phyloP scores from a whole-genome alignment of 2,888 invertebrate genomes.

The Agonum fuliginosum region DNA sequence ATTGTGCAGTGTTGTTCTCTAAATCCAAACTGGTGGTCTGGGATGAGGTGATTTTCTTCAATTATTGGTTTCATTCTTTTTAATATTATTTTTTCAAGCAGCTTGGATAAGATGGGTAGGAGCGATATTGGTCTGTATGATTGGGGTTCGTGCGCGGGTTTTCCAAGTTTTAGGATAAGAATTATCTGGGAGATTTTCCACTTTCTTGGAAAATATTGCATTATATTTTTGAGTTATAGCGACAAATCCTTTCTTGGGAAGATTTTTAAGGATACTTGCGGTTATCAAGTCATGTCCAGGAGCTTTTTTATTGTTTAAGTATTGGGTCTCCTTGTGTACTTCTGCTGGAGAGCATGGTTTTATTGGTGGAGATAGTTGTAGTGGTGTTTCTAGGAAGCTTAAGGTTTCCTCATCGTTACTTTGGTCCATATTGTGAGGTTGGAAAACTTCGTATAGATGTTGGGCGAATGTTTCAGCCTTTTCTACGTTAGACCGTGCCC shows the following conservation, averaged over 20 bases:
- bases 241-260: background rate
- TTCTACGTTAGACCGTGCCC: background rate
- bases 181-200: background rate
- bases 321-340: background rate
- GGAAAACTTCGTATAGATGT: background rate
- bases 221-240: background rate
- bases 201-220: background rate
- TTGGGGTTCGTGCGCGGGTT: background rate
- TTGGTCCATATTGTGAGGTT: too few species aligned
- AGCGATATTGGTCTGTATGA: background rate
- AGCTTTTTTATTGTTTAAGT: background rate
- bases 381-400: background rate
- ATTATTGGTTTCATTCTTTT: too few species aligned
- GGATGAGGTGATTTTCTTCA: too few species aligned
- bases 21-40: too few species aligned
- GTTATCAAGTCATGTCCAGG: constrained; percentile 6
- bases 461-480: background rate
- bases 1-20: background rate
- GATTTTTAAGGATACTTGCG: background rate
- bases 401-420: background rate
- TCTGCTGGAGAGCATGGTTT: background rate
- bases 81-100: too few species aligned
- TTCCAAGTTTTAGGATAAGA: background rate
- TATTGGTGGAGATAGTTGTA: background rate
- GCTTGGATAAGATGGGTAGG: background rate